Conservation (phyloP, 2,113 vertebrate species). For the Varanus salvator region DNA sequence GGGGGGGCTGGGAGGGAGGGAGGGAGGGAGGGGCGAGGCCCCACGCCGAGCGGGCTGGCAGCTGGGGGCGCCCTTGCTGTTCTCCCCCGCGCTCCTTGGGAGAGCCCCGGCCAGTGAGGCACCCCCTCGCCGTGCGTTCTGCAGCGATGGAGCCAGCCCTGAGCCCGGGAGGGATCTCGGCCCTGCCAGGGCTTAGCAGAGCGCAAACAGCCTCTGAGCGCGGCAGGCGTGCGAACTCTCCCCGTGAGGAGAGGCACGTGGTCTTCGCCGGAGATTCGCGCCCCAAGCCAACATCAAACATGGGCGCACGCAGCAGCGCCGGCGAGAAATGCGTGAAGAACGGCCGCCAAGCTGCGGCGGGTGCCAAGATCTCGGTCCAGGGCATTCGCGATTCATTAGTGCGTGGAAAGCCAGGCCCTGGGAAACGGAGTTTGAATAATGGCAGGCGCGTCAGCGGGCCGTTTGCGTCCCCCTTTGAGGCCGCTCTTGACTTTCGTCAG, state of each 20-base stretch:
- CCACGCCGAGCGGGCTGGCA: too few species aligned
- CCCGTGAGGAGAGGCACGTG: background rate
- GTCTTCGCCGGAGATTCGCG: background rate
- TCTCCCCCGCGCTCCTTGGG: background rate
- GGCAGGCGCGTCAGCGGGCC: background rate
- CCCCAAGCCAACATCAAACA: background rate
- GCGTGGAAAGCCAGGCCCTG: background rate
- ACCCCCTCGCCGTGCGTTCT: constrained; percentile 81
- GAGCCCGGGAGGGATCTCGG: constrained; percentile 54
- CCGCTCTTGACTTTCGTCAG: background rate
- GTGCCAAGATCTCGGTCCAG: background rate
- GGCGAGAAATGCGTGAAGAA: too few species aligned
- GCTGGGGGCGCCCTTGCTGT: too few species aligned
- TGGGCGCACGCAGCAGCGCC: too few species aligned
- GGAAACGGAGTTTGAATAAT: background rate
- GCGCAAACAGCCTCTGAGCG: background rate
- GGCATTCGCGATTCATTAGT: background rate
- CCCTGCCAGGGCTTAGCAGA: constrained; percentile 10
- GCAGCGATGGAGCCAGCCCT: constrained; percentile 78
- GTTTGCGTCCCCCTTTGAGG: background rate
- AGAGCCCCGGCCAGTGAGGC: constrained; percentile 75
- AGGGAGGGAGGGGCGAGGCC: background rate
- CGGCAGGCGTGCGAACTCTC: background rate
- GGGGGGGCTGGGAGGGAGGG: background rate
- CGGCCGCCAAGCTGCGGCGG: background rate